Base-by-base conservation (phyloP, 2,113 vertebrate species). In the Passer domesticus region DNA sequence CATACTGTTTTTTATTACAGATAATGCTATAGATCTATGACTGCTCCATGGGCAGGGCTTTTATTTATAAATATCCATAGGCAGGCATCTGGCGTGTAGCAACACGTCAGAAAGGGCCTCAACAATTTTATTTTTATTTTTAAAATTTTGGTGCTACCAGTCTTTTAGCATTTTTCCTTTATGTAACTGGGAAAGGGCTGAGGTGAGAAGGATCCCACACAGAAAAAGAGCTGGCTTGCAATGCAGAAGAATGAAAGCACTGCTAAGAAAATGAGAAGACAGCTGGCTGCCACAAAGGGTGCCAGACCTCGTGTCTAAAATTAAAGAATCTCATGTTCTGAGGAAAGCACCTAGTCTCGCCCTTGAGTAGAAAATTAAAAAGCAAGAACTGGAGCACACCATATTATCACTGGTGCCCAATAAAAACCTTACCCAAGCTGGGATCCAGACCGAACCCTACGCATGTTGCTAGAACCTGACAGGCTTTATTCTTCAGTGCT, bases 281-380 rank as follows among this genome's bases (percentile, higher is more conserved):
- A 94, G 75, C 89, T 90, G 94, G 84, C 92, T 95, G 97, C 88
- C 87, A 90, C 89, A 95, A 96, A 96, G 96, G 94, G 94, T 91
- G 89, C 94, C 95, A 97, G 97, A 97, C 97, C 94, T 89, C 17
- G 0, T 91, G 80, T 96, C 96, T 97, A 96, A 95, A 97, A 96
- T 96, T 96, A 96, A 95, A 95, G 83, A 92, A 87, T 89, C 86
- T 92, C 62, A 88, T 90, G 92, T 94, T 95, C 95, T 91, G 46
- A 79, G 58, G 86, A 91, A 96, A 91, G 83, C 88, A 97, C 93
- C 96, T 95, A 93, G 90, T 92, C 89, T 96, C 5, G 1, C 64
- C 92, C 88, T 92, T 69, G 88, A 93, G 90, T 3, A 87, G 72
- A 62, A 96, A 89, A 89, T 55, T 81, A 78, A 95, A 94, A 95